Percentiles rank a stretch among this genome's conserved stretches.
Conservation (phyloP, 2,888 invertebrate species). For the Orchesellides sinensis region DNA sequence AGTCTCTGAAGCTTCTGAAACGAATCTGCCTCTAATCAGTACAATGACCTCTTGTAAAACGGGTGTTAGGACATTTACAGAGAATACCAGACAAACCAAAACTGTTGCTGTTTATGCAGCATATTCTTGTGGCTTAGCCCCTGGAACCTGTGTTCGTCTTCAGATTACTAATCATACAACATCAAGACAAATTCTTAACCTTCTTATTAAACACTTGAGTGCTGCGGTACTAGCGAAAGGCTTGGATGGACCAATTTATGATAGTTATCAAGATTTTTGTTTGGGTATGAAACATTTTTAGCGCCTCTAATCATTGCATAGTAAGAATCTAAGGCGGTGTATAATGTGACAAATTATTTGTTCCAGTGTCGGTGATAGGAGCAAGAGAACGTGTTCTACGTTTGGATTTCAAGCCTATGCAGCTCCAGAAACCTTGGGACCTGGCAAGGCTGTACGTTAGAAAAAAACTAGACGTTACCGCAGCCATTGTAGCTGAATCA, state of each 20-base stretch:
- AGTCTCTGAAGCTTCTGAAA: constrained; percentile 37
- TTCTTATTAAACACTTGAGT: constrained; percentile 96
- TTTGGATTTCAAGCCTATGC: constrained; percentile 95
- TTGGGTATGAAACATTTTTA: constrained; percentile 58
- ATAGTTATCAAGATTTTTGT: constrained; percentile 71
- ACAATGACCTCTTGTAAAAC: constrained; percentile 11
- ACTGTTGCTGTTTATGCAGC: constrained; percentile 92
- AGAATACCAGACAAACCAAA: constrained; percentile 36
- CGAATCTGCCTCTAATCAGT: constrained; percentile 31
- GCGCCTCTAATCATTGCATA: too few relatives aligned
- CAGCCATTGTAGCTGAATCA: constrained; percentile 68
- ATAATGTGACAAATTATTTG: constrained; percentile 78
- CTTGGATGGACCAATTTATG: constrained; percentile 87
- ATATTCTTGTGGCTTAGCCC: constrained; percentile 95
- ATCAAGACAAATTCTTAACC: constrained; percentile 95
- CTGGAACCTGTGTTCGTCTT: constrained; percentile 94
- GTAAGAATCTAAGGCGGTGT: background rate
- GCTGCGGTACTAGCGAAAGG: constrained; percentile 93
- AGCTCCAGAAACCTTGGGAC: constrained; percentile 97
- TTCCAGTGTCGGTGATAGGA: constrained; percentile 92
- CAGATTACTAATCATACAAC: constrained; percentile 96
- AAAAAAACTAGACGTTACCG: constrained; percentile 71
- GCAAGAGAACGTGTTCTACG: constrained; percentile 94
- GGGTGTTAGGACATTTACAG: constrained; percentile 29
- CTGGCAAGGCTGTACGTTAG: constrained; percentile 93